These are phyloP conservation scores for Scelioninae gen. 1 DNA, from an alignment of 2,888 invertebrate genomes.

Conservation along the genomic window DNA sequence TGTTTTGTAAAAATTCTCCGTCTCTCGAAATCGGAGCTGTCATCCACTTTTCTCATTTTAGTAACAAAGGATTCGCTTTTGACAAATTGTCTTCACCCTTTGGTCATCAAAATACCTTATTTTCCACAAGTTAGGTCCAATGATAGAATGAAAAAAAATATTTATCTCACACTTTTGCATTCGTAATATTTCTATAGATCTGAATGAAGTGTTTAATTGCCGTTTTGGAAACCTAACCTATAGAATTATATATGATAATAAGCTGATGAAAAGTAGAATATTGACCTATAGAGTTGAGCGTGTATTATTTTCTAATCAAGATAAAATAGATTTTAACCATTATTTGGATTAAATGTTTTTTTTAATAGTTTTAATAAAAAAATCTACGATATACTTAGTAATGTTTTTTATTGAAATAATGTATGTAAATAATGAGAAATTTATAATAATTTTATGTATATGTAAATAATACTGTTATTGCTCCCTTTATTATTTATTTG, in stretches of 20 bases:
- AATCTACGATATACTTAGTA: too few species aligned
- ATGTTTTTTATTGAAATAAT: too few species aligned
- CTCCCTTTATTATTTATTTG: too few species aligned
- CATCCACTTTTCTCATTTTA: conserved; percentile 10
- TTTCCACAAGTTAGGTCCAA: conserved; percentile 22
- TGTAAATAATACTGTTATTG: too few species aligned
- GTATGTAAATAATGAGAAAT: too few species aligned
- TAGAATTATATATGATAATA: background rate
- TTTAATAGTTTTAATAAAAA: too few species aligned
- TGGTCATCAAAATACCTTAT: conserved; percentile 1
- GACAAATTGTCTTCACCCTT: conserved; percentile 31
- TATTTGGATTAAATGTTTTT: too few species aligned
- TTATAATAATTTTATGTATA: too few species aligned
- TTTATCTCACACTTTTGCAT: conserved; percentile 5
- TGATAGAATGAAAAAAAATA: background rate
- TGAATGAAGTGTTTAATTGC: background rate
- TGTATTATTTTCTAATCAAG: too few species aligned
- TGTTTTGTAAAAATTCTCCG: conserved; percentile 19
- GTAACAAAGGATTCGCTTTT: conserved; percentile 16
- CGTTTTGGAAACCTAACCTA: background rate
- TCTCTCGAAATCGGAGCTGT: background rate
- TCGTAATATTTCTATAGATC: background rate
- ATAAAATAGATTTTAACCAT: too few species aligned
- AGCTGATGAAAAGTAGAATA: too few species aligned
- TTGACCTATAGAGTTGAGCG: too few species aligned